Conservation (phyloP, 2,113 vertebrate genomes). For the Aphyosemion australe region DNA sequence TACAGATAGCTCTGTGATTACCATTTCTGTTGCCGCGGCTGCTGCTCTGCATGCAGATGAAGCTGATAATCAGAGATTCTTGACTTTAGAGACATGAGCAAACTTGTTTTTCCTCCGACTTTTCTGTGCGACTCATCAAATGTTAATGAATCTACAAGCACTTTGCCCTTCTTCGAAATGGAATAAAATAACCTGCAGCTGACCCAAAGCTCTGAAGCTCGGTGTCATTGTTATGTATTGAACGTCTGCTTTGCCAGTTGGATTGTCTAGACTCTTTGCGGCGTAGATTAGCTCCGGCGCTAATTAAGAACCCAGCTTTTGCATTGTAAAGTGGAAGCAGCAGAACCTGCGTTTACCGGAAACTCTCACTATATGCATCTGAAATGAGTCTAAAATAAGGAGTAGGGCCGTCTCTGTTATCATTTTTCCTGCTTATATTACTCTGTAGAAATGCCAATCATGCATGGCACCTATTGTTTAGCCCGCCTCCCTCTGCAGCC, state of each 20-base stretch:
- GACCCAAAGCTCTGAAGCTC: constrained; percentile 25
- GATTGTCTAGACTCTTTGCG: constrained; percentile 29
- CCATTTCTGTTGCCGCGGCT: constrained; percentile 55
- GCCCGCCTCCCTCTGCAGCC: constrained; percentile 22
- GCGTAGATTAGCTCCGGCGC: constrained; percentile 19
- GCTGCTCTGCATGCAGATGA: constrained; percentile 74
- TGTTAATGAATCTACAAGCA: constrained; percentile 36
- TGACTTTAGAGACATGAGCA: constrained; percentile 46
- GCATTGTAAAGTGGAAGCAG: constrained; percentile 18
- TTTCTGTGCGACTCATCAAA: constrained; percentile 54
- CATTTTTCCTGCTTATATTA: constrained; percentile 22
- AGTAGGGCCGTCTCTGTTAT: constrained; percentile 7
- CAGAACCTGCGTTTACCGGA: not conserved
- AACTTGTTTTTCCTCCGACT: constrained; percentile 51
- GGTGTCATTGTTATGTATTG: constrained; percentile 24
- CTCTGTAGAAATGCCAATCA: constrained; percentile 30
- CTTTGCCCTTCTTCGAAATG: constrained; percentile 43
- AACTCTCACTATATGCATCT: not conserved
- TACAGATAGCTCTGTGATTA: constrained; percentile 71
- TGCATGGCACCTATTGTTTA: constrained; percentile 40
- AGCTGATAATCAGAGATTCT: constrained; percentile 66
- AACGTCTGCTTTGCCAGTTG: constrained; percentile 20
- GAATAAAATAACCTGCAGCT: constrained; percentile 50
- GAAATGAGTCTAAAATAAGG: constrained; percentile 21
- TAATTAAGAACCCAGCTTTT: constrained; percentile 16